Base-by-base conservation (phyloP, 2,888 invertebrate species). In the Hyppa rectilinea region DNA sequence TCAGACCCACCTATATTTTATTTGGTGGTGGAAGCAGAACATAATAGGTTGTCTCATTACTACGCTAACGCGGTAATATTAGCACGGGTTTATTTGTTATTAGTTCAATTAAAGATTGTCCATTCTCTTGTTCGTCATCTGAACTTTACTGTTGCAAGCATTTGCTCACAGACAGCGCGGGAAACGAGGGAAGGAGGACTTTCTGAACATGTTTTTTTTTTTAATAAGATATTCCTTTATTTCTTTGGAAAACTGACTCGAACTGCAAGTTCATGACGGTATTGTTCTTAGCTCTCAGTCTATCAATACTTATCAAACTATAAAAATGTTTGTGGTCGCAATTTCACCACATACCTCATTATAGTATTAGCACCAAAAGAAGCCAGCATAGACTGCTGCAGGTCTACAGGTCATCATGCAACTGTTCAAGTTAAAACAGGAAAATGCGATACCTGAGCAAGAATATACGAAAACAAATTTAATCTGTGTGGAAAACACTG, bases 111-210 rank as follows among this genome's bases (percentile, higher is more conserved):
- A 43, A 40, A 55, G n/a, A 55, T 12, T 45, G 43, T 49, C 12
- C 14, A 43, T 66, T 75, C 14, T 66, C n/a, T 75, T 56, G 67
- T 31, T 56, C 29, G 2, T n/a, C 34, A 17, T 17, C 67, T 75
- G 55, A 65, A 71, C 29, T 34, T 74, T 26, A 29, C 5, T 59
- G 17, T 20, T 17, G n/a, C 4, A 6, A 36, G n/a, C 9, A 20
- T 36, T 12, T n/a, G 29, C 5, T 23, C 0, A 20, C 3, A 29
- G 26, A 20, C 1, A n/a, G 12, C n/a, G 4, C 4, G 2, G 45
- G 61, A 17, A 29, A 61, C 2, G 17, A 47, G 29, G 12, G 7
- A 29, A 12, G 36, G 38, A 56, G 26, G 20, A 38, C 12, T 26
- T 20, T 12, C 7, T 0, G 12, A 23, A 23, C 40, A 23, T 43